Base-by-base conservation (phyloP, 2,113 vertebrate species). In the Channa maculata region DNA sequence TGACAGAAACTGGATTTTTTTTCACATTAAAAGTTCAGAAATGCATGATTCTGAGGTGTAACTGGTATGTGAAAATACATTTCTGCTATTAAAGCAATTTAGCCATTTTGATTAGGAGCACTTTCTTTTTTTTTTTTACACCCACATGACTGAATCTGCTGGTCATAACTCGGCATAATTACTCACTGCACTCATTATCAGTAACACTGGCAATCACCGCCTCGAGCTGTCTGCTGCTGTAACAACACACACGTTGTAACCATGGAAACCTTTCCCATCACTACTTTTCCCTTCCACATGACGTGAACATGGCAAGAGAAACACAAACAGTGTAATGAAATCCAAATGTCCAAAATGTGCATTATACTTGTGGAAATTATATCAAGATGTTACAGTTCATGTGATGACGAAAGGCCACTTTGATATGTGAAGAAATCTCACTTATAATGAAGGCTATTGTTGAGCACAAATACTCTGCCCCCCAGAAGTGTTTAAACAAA, bases 251-350 rank as follows among this genome's bases (percentile, higher is more conserved):
- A 1, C 11, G 48, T n/a, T 6, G 84, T 78, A 63, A 55, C 84
- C 71, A 80, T 85, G 71, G 77, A 60, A 73, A 84, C 81, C 14
- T 59, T 44, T 79, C 54, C 52, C 55, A 66, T 57, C 53, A n/a
- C 13, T 69, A 3, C 11, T n/a, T 55, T 60, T 61, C 12, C 24
- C 51, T 45, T 33, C 50, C 14, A 6, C 55, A 13, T 81, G 73
- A 86, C 33, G 13, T 46, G 14, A 57, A 36, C 54, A 2, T 43
- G 54, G 15, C 64, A 34, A 9, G 24, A 41, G 38, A 54, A 50
- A 71, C 71, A 64, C n/a, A 54, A 15, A 70, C 54, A 48, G 11
- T 15, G 1, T 13, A 34, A 46, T 14, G 13, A 5, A 38, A 12
- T 39, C 39, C 55, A 50, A 65, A 51, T 57, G 54, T 61, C 33